These are phyloP conservation scores for Alligator sinensis DNA, from an alignment of 2,113 vertebrate species.

Conservation along the genomic window DNA sequence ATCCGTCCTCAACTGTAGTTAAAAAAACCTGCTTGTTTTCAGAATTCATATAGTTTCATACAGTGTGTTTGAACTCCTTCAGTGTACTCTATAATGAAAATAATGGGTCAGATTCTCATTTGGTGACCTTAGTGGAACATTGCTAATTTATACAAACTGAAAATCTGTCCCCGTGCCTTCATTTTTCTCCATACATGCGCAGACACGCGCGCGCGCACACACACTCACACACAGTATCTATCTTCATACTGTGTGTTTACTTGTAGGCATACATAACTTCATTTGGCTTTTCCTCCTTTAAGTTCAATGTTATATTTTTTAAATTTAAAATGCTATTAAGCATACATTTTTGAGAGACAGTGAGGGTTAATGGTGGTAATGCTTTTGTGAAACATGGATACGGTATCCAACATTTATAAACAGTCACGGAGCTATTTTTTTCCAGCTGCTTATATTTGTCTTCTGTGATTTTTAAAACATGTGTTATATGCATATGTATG, in stretches of 20 bases:
- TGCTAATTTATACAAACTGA: background rate
- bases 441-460: background rate
- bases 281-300: background rate
- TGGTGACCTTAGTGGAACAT: background rate
- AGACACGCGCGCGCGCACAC: rapidly evolving
- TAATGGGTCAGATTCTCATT: background rate
- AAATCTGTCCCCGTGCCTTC: background rate
- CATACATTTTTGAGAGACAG: background rate
- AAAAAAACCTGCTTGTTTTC: background rate
- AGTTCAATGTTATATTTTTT: background rate
- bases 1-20: background rate
- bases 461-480: background rate
- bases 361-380: background rate
- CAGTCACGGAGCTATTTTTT: background rate
- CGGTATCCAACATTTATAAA: background rate
- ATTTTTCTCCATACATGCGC: background rate
- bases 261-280: background rate
- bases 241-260: background rate
- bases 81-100: background rate
- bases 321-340: background rate
- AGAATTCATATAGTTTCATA: background rate
- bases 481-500: background rate
- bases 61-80: background rate
- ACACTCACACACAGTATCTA: background rate
- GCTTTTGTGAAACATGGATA: background rate